These are phyloP conservation scores for Labeo catla DNA, from an alignment of 2,113 vertebrate species.

Conservation along the genomic window DNA sequence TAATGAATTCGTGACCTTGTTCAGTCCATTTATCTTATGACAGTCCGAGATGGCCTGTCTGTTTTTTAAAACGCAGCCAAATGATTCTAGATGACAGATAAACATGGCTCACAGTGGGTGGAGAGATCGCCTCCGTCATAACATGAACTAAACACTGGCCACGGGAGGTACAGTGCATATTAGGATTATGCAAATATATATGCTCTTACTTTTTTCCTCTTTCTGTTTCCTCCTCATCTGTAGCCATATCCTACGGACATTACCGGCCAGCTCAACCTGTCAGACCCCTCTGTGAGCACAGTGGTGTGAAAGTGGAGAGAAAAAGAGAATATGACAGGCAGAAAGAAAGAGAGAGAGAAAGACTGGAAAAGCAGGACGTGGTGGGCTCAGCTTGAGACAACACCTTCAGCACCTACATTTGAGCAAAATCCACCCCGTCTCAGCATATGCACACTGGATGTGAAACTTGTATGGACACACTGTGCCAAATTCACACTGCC, in stretches of 20 bases:
- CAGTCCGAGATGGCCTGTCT: neutral
- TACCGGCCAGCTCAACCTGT: conserved; percentile 97
- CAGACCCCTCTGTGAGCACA: conserved; percentile 98
- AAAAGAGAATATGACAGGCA: conserved; percentile 57
- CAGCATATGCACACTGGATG: conserved; percentile 32
- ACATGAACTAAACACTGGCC: conserved; percentile 2
- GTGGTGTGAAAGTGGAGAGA: conserved; percentile 83
- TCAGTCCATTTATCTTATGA: neutral
- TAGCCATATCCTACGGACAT: conserved; percentile 97
- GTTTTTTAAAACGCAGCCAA: neutral
- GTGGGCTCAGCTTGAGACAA: conserved; percentile 42
- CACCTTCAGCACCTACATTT: conserved; percentile 29
- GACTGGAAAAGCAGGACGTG: conserved; percentile 29
- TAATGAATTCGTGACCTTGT: conserved; percentile 26
- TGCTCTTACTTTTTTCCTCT: conserved; percentile 31
- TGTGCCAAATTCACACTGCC: conserved; percentile 29
- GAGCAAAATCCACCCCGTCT: conserved; percentile 24
- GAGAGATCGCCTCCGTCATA: conserved; percentile 45
- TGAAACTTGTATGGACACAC: conserved; percentile 36
- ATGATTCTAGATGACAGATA: conserved; percentile 24
- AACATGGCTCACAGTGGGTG: conserved; percentile 36
- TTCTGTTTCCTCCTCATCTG: conserved; percentile 70
- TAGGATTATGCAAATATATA: neutral
- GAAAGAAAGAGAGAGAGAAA: conserved; percentile 48
- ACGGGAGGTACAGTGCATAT: neutral